Conservation (phyloP, 2,888 invertebrate genomes). For the Onchidella celtica region DNA sequence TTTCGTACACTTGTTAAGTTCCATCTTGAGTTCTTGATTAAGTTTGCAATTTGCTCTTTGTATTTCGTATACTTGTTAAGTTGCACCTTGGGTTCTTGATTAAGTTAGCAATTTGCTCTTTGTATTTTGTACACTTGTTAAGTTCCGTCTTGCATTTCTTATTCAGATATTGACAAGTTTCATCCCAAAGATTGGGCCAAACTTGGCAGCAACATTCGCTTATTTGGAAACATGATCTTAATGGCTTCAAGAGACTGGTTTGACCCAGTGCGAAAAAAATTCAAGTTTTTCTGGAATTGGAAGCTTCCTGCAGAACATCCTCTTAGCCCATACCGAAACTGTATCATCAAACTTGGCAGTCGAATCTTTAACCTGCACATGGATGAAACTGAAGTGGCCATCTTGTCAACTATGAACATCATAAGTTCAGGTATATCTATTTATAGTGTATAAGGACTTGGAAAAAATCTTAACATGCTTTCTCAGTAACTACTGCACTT, state of each 20-base stretch:
- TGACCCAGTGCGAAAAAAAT: constrained; percentile 25
- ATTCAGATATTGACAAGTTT: constrained; percentile 13
- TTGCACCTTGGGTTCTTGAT: no score
- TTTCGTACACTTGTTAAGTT: no score
- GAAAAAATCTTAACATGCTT: no score
- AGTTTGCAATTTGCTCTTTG: no score
- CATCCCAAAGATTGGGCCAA: constrained; percentile 15
- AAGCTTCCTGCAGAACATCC: constrained; percentile 29
- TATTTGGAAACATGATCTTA: constrained; percentile 31
- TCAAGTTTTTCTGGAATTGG: constrained; percentile 41
- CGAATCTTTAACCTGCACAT: constrained; percentile 33
- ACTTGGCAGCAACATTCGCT: constrained; percentile 9
- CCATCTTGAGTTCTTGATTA: no score
- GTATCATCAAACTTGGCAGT: constrained; percentile 17
- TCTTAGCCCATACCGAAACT: constrained; percentile 5
- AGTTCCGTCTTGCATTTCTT: no score
- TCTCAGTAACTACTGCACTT: background rate
- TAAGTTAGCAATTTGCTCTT: no score
- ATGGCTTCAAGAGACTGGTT: constrained; percentile 44
- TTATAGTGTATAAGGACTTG: no score
- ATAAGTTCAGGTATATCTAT: constrained; percentile 12
- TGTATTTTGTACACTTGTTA: no score
- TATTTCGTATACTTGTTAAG: no score
- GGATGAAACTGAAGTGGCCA: constrained; percentile 26
- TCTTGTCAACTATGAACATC: constrained; percentile 33